These are phyloP conservation scores for Oxytorus armatus DNA, from an alignment of 2,888 invertebrate species.

Conservation along the genomic window DNA sequence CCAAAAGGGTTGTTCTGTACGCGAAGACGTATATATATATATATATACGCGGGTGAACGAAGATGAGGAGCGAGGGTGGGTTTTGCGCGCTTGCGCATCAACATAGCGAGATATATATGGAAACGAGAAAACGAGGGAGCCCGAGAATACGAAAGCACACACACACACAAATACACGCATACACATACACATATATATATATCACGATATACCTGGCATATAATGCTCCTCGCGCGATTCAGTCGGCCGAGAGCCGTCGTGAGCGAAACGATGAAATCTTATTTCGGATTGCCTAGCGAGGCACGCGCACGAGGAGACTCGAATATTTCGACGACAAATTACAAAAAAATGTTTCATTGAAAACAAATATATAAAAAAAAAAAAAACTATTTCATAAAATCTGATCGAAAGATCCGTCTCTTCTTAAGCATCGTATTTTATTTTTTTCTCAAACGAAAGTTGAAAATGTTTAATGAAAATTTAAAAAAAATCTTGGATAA, in stretches of 20 bases:
- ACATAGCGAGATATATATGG: constrained; percentile 18
- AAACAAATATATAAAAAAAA: constrained; percentile 10
- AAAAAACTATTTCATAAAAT: background rate
- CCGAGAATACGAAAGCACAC: constrained; percentile 1
- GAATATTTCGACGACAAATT: background rate
- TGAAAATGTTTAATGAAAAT: background rate
- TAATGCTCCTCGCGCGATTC: constrained; percentile 63
- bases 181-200: background rate
- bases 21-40: constrained; percentile 67
- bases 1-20: constrained; percentile 47
- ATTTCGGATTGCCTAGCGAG: constrained; percentile 21
- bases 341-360: background rate
- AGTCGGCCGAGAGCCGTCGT: constrained; percentile 78
- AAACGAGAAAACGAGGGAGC: constrained; percentile 17
- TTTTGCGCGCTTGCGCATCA: constrained; percentile 67
- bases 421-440: too few species aligned
- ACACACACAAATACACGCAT: constrained; percentile 2
- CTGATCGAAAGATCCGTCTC: too few species aligned
- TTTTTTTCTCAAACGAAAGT: background rate
- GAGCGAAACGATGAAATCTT: constrained; percentile 59
- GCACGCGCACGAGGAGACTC: constrained; percentile 61
- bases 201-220: constrained; percentile 15
- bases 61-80: constrained; percentile 49
- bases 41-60: background rate
- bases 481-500: too few species aligned